A percentile compares a stretch with the other conserved stretches of the same genome.
Conservation (phyloP, 2,888 invertebrate genomes). For the Cistogaster globosa region DNA sequence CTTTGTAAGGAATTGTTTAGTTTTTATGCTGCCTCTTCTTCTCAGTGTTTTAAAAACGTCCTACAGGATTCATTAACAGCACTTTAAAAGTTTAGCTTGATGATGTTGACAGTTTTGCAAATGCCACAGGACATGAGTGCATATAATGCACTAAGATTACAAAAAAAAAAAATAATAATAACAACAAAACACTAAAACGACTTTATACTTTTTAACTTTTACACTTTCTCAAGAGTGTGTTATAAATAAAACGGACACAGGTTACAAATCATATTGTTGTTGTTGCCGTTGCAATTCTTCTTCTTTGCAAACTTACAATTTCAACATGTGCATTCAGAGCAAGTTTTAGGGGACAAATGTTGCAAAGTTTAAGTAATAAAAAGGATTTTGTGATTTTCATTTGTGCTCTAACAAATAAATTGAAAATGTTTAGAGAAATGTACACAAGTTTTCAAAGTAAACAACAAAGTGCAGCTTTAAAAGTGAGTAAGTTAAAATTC, state of each 20-base stretch:
- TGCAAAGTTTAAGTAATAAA: constrained; percentile 56
- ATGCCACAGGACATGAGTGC: constrained; percentile 53
- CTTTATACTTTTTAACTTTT: constrained; percentile 43
- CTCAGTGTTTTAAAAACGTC: constrained; percentile 47
- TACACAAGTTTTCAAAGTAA: constrained; percentile 22
- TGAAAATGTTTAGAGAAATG: constrained; percentile 49
- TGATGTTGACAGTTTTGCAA: constrained; percentile 62
- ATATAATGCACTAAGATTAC: constrained; percentile 45
- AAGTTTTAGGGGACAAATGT: constrained; percentile 50
- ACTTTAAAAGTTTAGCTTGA: constrained; percentile 63
- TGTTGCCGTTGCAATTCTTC: neutral
- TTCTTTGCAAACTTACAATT: neutral
- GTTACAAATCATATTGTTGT: constrained; percentile 44
- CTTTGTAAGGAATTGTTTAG: constrained; percentile 31
- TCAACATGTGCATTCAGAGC: constrained; percentile 42
- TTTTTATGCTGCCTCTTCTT: neutral
- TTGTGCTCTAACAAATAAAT: constrained; percentile 46
- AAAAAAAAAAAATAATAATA: constrained; percentile 2
- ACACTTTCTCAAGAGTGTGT: constrained; percentile 41
- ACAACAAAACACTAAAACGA: constrained; percentile 20
- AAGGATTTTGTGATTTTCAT: constrained; percentile 39
- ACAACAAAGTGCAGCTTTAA: constrained; percentile 27
- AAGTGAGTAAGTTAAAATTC: constrained; percentile 58
- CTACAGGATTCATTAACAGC: constrained; percentile 68
- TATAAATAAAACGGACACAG: constrained; percentile 56